Base-by-base conservation (phyloP, 2,888 invertebrate species). In the Schrankia costaestrigalis region DNA sequence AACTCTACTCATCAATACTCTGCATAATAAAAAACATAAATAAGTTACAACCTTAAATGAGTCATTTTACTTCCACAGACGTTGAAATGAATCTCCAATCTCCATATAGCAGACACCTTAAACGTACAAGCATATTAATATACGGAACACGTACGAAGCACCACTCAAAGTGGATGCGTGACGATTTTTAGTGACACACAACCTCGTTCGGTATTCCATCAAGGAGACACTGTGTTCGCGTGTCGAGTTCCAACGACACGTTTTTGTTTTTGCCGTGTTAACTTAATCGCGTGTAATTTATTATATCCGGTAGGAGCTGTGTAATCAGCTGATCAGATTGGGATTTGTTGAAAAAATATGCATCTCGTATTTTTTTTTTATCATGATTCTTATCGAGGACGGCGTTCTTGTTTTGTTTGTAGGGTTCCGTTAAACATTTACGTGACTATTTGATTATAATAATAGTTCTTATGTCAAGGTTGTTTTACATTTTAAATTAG, bases 161-260 rank as follows among this genome's bases (percentile, higher is more conserved):
- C 56, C 50, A 42, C 55, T 60, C 57, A 46, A 51, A 60, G 50
- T 51, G 51, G 55, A 51, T 55, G 56, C 62, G 63, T 69, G 68
- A 65, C 60, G 60, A 63, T 63, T 70, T 62, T 66, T 55, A 55
- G 51, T 56, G 54, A 54, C 46, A 15, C n/a, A n/a, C 30, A 50
- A 19, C 15, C 36, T 49, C 34, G 34, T 45, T 47, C 29, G 39
- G 44, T 58, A 47, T 60, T 59, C 55, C 53, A 53, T 41, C 39
- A 43, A 47, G 27, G 34, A 12, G 35, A 32, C 53, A 51, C 57
- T 22, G 59, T 59, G 51, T 45, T 40, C 18, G 25, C 22, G 26
- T 35, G 39, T 35, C 30, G 39, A 31, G 29, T 26, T 33, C 32
- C 33, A 40, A 42, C 36, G 34, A 26, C 7, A 13, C 10, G 26